Conservation (phyloP, 2,888 invertebrate species). For the Mythimna albipuncta region DNA sequence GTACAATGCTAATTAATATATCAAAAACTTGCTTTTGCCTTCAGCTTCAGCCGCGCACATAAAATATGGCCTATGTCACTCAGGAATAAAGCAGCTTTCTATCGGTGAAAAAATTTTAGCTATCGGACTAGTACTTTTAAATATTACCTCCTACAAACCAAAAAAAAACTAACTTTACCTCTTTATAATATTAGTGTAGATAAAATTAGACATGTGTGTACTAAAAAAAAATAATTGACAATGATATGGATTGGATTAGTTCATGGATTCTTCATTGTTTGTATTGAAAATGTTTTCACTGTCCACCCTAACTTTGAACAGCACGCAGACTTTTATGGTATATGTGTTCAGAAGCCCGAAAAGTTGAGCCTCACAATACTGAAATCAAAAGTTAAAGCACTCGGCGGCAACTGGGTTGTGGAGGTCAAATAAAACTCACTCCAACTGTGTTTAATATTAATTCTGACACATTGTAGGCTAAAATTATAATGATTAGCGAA, state of each 20-base stretch:
- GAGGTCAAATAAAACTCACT: not conserved
- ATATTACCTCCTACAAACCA: too few relatives aligned
- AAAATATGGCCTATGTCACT: too few relatives aligned
- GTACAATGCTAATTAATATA: too few relatives aligned
- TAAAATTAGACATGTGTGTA: too few relatives aligned
- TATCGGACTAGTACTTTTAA: too few relatives aligned
- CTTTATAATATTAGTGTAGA: too few relatives aligned
- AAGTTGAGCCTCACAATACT: not conserved
- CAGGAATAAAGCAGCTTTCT: too few relatives aligned
- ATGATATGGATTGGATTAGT: constrained; percentile 19
- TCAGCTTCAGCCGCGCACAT: too few relatives aligned
- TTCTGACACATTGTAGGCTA: not conserved
- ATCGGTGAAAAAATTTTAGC: too few relatives aligned
- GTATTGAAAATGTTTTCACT: constrained; percentile 4
- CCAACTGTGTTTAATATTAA: not conserved
- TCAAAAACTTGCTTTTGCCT: too few relatives aligned
- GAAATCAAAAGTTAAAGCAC: constrained; percentile 22
- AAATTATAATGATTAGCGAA: not conserved
- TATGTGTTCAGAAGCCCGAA: not conserved
- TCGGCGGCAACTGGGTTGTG: constrained; percentile 5
- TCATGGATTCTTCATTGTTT: constrained; percentile 35
- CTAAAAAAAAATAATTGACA: too few relatives aligned
- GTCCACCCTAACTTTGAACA: not conserved
- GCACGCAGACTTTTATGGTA: not conserved
- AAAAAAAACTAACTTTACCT: too few relatives aligned